Base-by-base conservation (phyloP, 1,140 invertebrate genomes). In the Proales similis region DNA sequence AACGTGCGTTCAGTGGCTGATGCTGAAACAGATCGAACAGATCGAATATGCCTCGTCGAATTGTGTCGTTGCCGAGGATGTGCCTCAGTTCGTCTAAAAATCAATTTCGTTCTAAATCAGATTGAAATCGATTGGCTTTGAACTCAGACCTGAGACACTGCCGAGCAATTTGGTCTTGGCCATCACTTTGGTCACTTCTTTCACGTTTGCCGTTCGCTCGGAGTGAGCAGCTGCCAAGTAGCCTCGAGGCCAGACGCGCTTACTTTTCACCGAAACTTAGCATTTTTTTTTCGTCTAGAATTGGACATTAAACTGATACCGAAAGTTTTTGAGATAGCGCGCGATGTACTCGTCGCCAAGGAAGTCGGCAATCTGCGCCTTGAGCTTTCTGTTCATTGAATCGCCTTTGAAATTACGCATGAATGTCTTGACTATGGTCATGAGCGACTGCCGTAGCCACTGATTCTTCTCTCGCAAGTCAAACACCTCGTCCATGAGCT, bases 401-500 rank as follows among this genome's bases (percentile, higher is more conserved):
- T 88, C 86, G 12, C 87, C 86, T 71, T 86, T 84, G 79, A 86
- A 85, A 11, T 85, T 84, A 42, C 86, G 82, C 26, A 85, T 73
- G 63, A 89, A 83, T 67, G 89, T 85, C 11, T 86, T 76, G 17
- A 90, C 70, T 36, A 90, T 74, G 0, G 85, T 83, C 2, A 90
- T 83, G 67, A 92, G 84, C 51, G 86, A 79, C 51, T 87, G 76
- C 45, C 88, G 73, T 19, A 92, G 77, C 88, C 89, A 93, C 67
- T 88, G 86, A 75, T 89, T 88, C 67, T 86, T 80, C 38, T 83
- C 83, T 75, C 86, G 84, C 39, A 91, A 74, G 72, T 91, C 88
- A 77, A 92, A 92, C 3, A 92, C 84, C 80, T 92, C 89, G 71
- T 91, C 87, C 81, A 91, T 85, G 39, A 92, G 72, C 2, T 90